phyloP scores from a whole-genome alignment of 2,888 invertebrate species.

The Scaptomyza cyrtandrae region DNA sequence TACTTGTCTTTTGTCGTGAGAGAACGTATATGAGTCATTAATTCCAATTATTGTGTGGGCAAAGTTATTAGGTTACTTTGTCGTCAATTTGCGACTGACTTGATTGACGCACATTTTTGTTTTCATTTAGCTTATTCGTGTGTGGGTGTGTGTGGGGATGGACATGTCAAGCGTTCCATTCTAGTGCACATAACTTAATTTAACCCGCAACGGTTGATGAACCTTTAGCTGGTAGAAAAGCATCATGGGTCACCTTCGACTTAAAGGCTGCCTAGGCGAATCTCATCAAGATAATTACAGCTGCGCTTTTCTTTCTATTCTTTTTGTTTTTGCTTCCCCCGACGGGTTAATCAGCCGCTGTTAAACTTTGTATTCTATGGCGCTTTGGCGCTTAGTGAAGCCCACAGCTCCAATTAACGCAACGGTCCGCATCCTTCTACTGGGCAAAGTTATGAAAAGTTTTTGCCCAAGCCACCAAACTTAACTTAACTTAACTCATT shows the following conservation, averaged over 20 bases:
- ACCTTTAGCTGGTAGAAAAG: conserved; percentile 25
- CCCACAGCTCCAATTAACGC: conserved; percentile 68
- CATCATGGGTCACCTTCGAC: conserved; percentile 37
- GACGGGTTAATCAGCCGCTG: conserved; percentile 67
- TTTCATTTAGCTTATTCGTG: conserved; percentile 59
- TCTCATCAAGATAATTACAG: conserved; percentile 74
- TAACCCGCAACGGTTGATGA: conserved; percentile 51
- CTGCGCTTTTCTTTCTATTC: conserved; percentile 31
- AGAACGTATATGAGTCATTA: conserved; percentile 62
- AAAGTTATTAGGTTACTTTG: conserved; percentile 75
- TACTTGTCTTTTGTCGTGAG: neutral
- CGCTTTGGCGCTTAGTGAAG: conserved; percentile 50
- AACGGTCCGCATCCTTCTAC: conserved; percentile 48
- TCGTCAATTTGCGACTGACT: conserved; percentile 56
- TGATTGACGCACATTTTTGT: conserved; percentile 65
- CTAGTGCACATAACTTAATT: conserved; percentile 63
- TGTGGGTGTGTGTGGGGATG: neutral
- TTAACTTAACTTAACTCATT: conserved; percentile 76
- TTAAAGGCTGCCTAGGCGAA: conserved; percentile 40
- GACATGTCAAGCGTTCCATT: conserved; percentile 62
- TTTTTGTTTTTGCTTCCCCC: conserved; percentile 37
- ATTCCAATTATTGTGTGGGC: conserved; percentile 74
- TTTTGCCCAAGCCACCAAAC: conserved; percentile 66
- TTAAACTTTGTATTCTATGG: conserved; percentile 55
- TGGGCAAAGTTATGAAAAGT: conserved; percentile 66